These are phyloP conservation scores for Forbesichthys papilliferus DNA, from an alignment of 2,113 vertebrate genomes.

Conservation along the genomic window DNA sequence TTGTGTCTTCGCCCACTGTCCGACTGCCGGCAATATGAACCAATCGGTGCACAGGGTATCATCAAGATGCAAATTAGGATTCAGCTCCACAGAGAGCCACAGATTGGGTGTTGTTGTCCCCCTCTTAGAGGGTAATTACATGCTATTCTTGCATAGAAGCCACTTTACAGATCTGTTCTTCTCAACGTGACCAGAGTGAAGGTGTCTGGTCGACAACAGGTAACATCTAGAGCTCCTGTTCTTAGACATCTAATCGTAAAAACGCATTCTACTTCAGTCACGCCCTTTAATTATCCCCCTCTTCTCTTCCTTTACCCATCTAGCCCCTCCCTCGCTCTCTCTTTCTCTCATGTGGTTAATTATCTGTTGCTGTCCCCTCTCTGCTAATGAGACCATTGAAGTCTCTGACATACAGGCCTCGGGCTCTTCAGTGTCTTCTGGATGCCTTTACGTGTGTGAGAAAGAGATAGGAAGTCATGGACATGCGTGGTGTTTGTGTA, in stretches of 20 bases:
- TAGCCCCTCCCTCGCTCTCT: constrained; percentile 31
- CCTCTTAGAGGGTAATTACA: too few species aligned
- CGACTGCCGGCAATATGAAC: too few species aligned
- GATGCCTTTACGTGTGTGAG: not conserved
- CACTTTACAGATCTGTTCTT: too few species aligned
- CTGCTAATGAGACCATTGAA: constrained; percentile 77
- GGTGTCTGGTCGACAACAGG: not conserved
- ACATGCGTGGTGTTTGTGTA: constrained; percentile 14
- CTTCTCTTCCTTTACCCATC: constrained; percentile 14
- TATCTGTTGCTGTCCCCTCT: constrained; percentile 65
- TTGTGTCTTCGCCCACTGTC: too few species aligned
- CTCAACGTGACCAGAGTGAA: not conserved
- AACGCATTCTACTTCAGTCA: not conserved
- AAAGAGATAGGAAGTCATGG: not conserved
- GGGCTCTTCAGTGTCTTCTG: constrained; percentile 14
- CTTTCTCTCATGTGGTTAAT: constrained; percentile 57
- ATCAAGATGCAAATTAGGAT: too few species aligned
- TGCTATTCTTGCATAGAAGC: too few species aligned
- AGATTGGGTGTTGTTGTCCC: too few species aligned
- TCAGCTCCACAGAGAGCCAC: too few species aligned
- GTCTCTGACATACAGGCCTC: constrained; percentile 65
- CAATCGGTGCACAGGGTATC: too few species aligned
- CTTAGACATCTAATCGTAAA: too few species aligned
- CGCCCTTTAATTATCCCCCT: not conserved
- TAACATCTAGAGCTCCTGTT: not conserved